A percentile compares a stretch with the other conserved stretches of the same genome.
These are phyloP conservation scores for Volucella inanis DNA, from an alignment of 2,888 invertebrate genomes.

Conservation along the genomic window DNA sequence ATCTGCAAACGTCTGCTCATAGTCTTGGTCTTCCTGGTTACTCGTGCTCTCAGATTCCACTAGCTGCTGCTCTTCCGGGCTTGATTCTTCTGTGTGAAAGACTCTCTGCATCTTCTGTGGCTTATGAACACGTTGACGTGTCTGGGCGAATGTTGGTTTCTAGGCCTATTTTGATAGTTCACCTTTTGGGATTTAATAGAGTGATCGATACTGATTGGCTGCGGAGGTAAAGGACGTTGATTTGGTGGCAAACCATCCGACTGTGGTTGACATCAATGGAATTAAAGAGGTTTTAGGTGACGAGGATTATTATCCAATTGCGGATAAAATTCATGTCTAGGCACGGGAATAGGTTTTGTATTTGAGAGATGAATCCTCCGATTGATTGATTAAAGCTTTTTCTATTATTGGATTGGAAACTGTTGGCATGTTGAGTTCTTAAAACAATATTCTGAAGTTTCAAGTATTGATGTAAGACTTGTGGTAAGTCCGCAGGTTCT, in stretches of 20 bases:
- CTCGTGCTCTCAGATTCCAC: constrained; percentile 24
- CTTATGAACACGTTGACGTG: constrained; percentile 39
- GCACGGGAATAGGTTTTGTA: constrained; percentile 25
- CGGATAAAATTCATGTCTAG: constrained; percentile 47
- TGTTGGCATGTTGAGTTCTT: constrained; percentile 10
- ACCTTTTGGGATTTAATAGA: constrained; percentile 27
- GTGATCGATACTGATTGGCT: constrained; percentile 25
- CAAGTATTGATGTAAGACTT: constrained; percentile 14
- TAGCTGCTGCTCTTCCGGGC: constrained; percentile 6
- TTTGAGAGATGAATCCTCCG: constrained; percentile 11
- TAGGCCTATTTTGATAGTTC: constrained; percentile 14
- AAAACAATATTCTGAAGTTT: constrained; percentile 35
- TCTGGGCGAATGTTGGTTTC: constrained; percentile 1
- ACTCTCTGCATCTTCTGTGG: constrained; percentile 41
- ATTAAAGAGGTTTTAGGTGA: constrained; percentile 26
- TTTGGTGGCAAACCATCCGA: constrained; percentile 9
- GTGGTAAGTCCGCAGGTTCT: background rate
- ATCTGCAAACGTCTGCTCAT: constrained; percentile 28
- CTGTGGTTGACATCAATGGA: constrained; percentile 20
- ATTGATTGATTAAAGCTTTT: constrained; percentile 22
- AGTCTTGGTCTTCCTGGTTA: constrained; percentile 20
- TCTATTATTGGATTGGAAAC: constrained; percentile 6
- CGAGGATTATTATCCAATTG: constrained; percentile 47
- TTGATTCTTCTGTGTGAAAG: constrained; percentile 35
- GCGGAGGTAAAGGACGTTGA: constrained; percentile 38